Percentiles rank a stretch among this genome's conserved stretches.
Evolutionary conservation across 2,113 vertebrate genomes (phyloP).

Genomic region (Neopipo cinnamomea): DNA sequence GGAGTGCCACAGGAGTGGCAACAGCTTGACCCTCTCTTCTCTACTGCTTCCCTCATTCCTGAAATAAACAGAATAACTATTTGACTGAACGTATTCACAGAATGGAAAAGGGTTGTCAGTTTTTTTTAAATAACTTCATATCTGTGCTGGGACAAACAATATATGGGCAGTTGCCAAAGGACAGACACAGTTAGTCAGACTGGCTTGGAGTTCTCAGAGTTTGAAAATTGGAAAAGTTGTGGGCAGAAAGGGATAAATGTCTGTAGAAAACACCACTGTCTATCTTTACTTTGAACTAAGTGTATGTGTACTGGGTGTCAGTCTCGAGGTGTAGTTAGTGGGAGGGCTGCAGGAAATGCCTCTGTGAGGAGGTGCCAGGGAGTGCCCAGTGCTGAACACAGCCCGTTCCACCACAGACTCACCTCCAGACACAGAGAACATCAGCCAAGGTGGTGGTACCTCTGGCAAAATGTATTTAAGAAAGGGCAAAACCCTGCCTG

Average conservation of each 20-base stretch:
- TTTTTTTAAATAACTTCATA: neutral
- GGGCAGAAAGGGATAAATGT: neutral
- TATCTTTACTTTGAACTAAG: neutral
- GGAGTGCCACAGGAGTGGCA: neutral
- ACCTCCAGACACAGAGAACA: neutral
- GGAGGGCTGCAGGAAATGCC: neutral
- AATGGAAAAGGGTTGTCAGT: neutral
- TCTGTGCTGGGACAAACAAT: neutral
- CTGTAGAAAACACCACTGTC: neutral
- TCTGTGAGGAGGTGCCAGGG: neutral
- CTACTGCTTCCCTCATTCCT: neutral
- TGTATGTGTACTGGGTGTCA: accelerated
- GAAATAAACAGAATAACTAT: neutral
- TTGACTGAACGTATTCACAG: neutral
- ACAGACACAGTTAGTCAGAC: neutral
- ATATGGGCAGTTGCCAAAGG: neutral
- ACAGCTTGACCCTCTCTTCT: neutral
- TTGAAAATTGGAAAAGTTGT: neutral
- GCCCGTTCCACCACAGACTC: neutral
- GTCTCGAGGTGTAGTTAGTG: neutral
- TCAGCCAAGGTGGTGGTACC: neutral
- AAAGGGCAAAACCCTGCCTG: neutral
- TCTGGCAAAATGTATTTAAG: neutral
- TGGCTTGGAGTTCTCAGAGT: neutral
- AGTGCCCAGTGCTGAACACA: neutral